A percentile compares a stretch with the other conserved stretches of the same genome.
phyloP scores from a whole-genome alignment of 2,888 invertebrate species.

The Agrotis ipsilon region DNA sequence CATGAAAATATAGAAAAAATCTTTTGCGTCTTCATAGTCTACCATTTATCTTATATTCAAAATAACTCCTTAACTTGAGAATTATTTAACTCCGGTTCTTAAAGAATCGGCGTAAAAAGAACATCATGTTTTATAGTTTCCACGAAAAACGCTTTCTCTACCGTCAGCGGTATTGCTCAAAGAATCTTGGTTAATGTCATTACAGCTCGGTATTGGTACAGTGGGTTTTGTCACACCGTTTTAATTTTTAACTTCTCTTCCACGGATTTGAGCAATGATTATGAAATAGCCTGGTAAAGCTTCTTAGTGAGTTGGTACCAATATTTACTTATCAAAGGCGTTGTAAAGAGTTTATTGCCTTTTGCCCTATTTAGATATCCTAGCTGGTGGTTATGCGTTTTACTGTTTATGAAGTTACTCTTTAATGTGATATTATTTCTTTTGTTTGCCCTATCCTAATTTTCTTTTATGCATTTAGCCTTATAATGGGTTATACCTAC shows the following conservation, averaged over 20 bases:
- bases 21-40: background rate
- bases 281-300: constrained; percentile 19
- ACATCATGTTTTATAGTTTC: constrained; percentile 77
- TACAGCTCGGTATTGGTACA: constrained; percentile 67
- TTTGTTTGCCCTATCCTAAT: constrained; percentile 7
- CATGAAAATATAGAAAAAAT: background rate
- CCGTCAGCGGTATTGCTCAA: constrained; percentile 76
- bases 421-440: background rate
- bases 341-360: constrained; percentile 8
- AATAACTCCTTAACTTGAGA: constrained; percentile 5
- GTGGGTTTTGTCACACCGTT: constrained; percentile 67
- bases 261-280: constrained; percentile 36
- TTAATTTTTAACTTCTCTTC: constrained; percentile 57
- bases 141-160: constrained; percentile 87
- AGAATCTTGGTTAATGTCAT: constrained; percentile 73
- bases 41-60: background rate
- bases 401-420: background rate
- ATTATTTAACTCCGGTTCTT: constrained; percentile 28
- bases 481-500: background rate
- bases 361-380: constrained; percentile 39
- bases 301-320: background rate
- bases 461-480: constrained; percentile 1
- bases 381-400: constrained; percentile 3
- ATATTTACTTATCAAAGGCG: constrained; percentile 25
- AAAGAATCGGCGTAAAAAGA: constrained; percentile 49